Percentiles rank a stretch among this genome's conserved stretches.
Conservation (phyloP, 2,888 invertebrate genomes). For the Ennomos quercinarius region DNA sequence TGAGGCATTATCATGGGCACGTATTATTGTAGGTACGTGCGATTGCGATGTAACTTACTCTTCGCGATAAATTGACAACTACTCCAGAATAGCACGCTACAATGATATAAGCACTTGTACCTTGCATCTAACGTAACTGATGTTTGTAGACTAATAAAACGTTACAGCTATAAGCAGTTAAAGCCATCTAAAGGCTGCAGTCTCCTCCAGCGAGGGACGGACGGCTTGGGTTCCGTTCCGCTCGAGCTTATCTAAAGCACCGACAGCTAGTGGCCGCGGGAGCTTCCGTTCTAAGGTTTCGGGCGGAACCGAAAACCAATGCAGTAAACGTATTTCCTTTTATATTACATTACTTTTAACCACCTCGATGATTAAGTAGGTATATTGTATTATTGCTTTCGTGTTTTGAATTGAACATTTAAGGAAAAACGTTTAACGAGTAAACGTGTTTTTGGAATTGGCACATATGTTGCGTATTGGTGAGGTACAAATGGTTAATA, state of each 20-base stretch:
- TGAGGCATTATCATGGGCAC: slow-evolving; percentile 1
- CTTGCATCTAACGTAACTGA: neutral
- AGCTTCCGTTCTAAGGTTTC: slow-evolving; percentile 6
- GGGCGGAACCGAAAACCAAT: neutral
- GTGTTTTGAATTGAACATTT: neutral
- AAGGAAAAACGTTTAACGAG: too few species aligned
- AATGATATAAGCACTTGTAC: neutral
- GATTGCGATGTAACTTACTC: neutral
- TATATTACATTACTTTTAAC: neutral
- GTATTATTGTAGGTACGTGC: neutral
- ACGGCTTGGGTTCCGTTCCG: neutral
- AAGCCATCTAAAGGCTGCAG: slow-evolving; percentile 4
- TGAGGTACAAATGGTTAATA: too few species aligned
- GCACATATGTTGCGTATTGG: too few species aligned
- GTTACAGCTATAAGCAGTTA: slow-evolving; percentile 4
- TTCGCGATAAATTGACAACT: neutral
- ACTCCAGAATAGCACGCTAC: slow-evolving; percentile 1
- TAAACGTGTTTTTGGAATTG: too few species aligned
- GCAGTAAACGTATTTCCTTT: slow-evolving; percentile 2
- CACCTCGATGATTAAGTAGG: neutral
- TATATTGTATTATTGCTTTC: neutral
- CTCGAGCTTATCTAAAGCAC: slow-evolving; percentile 6
- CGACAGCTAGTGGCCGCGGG: neutral
- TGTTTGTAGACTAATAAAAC: slow-evolving; percentile 1
- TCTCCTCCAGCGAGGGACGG: neutral